These are phyloP conservation scores for Tinamus guttatus DNA, from an alignment of 2,113 vertebrate genomes.

Conservation along the genomic window DNA sequence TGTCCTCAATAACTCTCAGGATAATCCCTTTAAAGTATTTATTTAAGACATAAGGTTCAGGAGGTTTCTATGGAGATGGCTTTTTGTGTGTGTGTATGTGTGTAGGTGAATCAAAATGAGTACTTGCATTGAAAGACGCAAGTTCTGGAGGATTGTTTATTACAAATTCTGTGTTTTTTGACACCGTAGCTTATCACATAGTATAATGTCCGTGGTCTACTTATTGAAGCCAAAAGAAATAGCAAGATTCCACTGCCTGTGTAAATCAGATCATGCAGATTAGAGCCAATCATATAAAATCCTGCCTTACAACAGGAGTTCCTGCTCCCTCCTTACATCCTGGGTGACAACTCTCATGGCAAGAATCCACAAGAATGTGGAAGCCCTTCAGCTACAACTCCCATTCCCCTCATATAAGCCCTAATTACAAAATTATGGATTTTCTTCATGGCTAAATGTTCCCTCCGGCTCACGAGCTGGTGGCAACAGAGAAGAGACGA, in stretches of 20 bases:
- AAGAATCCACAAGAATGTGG: background rate
- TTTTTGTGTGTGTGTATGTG: background rate
- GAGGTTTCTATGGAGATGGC: constrained; percentile 58
- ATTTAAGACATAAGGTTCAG: constrained; percentile 51
- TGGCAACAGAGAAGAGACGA: background rate
- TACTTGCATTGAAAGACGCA: constrained; percentile 23
- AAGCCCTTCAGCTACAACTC: accelerated
- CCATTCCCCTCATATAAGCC: background rate
- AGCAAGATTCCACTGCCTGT: constrained; percentile 8
- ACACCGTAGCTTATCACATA: background rate
- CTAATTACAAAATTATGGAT: background rate
- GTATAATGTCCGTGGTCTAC: background rate
- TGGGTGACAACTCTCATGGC: background rate
- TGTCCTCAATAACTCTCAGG: constrained; percentile 53
- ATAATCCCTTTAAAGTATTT: constrained; percentile 55
- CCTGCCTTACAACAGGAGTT: background rate
- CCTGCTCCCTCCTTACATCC: background rate
- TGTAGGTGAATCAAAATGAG: constrained; percentile 51
- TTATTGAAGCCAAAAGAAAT: constrained; percentile 3
- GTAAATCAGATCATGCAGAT: constrained; percentile 41
- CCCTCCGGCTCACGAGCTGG: background rate
- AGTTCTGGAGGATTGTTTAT: background rate
- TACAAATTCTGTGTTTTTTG: constrained; percentile 4
- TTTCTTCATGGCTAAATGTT: background rate
- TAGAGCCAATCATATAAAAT: constrained; percentile 11